Evolutionary conservation across 1,140 invertebrate genomes (phyloP).

Genomic region (Lordiphosa mommai): DNA sequence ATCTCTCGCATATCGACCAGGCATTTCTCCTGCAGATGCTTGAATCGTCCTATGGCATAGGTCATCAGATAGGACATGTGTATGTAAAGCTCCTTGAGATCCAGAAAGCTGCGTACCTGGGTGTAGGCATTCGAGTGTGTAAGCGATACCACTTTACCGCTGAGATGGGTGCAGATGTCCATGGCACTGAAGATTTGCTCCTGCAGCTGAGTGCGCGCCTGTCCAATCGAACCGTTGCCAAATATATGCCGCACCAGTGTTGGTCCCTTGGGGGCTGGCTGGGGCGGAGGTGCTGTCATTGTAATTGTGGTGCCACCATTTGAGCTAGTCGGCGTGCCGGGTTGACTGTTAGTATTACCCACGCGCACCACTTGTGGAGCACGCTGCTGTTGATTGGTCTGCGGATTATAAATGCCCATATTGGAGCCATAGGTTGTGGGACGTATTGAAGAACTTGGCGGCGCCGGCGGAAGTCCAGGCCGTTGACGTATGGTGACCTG

Average conservation of each 20-base stretch:
- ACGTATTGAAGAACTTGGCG: neutral
- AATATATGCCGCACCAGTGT: slow-evolving; percentile 53
- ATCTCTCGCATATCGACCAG: slow-evolving; percentile 71
- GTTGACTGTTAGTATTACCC: slow-evolving; percentile 16
- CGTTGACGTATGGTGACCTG: slow-evolving; percentile 45
- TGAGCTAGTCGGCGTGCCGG: neutral
- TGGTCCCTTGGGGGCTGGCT: slow-evolving; percentile 8
- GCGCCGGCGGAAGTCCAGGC: neutral
- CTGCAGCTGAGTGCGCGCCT: slow-evolving; percentile 63
- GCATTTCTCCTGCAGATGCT: slow-evolving; percentile 75
- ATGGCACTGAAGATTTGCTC: slow-evolving; percentile 74
- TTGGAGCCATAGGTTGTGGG: slow-evolving; percentile 34
- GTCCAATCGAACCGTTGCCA: slow-evolving; percentile 47
- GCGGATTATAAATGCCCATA: slow-evolving; percentile 62
- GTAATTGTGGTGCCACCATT: slow-evolving; percentile 36
- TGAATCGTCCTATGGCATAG: slow-evolving; percentile 76
- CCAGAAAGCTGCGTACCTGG: slow-evolving; percentile 55
- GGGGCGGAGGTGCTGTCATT: slow-evolving; percentile 8
- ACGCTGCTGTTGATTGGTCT: slow-evolving; percentile 46
- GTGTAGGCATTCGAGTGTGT: slow-evolving; percentile 79
- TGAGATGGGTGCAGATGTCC: slow-evolving; percentile 78
- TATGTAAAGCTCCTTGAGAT: slow-evolving; percentile 77
- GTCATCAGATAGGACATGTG: slow-evolving; percentile 79
- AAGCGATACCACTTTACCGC: slow-evolving; percentile 67
- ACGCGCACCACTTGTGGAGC: slow-evolving; percentile 48